A percentile compares a stretch with the other conserved stretches of the same genome.
These are phyloP conservation scores for Characodon lateralis DNA, from an alignment of 2,797 vertebrate genomes.

Conservation along the genomic window DNA sequence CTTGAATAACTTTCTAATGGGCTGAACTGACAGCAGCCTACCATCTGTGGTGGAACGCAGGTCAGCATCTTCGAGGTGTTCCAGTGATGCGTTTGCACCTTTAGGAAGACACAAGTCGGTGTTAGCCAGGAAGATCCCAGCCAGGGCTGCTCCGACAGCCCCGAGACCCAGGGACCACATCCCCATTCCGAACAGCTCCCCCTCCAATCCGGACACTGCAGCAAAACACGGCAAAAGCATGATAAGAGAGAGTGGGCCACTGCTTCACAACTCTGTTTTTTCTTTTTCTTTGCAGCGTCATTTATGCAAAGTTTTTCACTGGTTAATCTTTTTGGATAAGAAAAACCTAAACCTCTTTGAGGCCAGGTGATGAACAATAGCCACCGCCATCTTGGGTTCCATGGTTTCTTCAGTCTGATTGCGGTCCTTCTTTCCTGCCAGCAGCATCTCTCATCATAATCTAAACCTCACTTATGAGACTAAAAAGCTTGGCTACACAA, in stretches of 20 bases:
- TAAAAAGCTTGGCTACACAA: slow-evolving; percentile 23
- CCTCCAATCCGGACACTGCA: slow-evolving; percentile 77
- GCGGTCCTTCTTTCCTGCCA: neutral
- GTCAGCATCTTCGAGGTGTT: slow-evolving; percentile 85
- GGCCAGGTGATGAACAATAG: slow-evolving; percentile 3
- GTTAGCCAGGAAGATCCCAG: slow-evolving; percentile 91
- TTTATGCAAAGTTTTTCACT: neutral
- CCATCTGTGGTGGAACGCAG: slow-evolving; percentile 86
- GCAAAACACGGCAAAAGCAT: slow-evolving; percentile 18
- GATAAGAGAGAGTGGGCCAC: neutral
- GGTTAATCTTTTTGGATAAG: neutral
- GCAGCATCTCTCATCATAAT: neutral
- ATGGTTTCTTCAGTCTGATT: neutral
- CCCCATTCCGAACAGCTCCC: slow-evolving; percentile 78
- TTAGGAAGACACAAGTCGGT: slow-evolving; percentile 90
- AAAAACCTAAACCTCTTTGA: neutral
- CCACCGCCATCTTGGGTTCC: neutral
- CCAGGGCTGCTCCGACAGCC: slow-evolving; percentile 89
- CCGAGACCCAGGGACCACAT: slow-evolving; percentile 92
- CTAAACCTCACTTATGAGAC: slow-evolving; percentile 17
- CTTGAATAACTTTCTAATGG: neutral
- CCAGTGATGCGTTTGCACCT: slow-evolving; percentile 79
- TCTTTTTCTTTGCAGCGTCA: too few relatives aligned
- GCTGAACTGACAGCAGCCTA: slow-evolving; percentile 51
- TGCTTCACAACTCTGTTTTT: neutral